Conservation (phyloP, 2,797 vertebrate genomes). For the Spheniscus humboldti region DNA sequence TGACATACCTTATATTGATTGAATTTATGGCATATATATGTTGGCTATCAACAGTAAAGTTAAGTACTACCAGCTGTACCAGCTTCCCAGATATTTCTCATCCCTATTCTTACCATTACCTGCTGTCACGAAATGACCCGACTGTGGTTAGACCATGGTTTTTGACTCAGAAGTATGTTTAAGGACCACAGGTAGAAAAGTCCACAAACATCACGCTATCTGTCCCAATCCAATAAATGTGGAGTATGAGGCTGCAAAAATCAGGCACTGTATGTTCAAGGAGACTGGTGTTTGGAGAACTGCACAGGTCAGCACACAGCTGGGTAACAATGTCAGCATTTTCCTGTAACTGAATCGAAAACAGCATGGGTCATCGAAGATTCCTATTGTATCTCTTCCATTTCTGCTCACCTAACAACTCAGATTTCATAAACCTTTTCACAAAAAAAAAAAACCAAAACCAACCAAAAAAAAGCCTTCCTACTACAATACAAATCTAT, state of each 20-base stretch:
- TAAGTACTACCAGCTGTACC: not conserved
- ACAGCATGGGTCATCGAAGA: not conserved
- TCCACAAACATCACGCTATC: not conserved
- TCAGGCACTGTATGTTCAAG: not conserved
- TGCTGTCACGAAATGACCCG: not conserved
- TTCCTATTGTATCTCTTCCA: not conserved
- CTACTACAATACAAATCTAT: too few species aligned
- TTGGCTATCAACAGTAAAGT: not conserved
- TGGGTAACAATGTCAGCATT: not conserved
- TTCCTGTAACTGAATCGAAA: not conserved
- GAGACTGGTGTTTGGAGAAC: not conserved
- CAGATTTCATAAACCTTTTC: not conserved
- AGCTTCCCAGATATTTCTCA: not conserved
- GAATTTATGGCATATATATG: not conserved
- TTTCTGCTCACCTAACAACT: not conserved
- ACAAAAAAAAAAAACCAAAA: too few species aligned
- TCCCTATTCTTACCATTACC: not conserved
- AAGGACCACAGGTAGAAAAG: not conserved
- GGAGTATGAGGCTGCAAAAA: not conserved
- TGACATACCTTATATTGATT: not conserved
- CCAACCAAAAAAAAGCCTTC: too few species aligned
- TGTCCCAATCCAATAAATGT: not conserved
- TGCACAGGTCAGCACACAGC: not conserved
- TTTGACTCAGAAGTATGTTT: not conserved
- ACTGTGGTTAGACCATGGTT: not conserved